Evolutionary conservation across 1,140 invertebrate species (phyloP), one percentile per base, ranked within the genome.

Genomic region (Drosophila sucinea): DNA sequence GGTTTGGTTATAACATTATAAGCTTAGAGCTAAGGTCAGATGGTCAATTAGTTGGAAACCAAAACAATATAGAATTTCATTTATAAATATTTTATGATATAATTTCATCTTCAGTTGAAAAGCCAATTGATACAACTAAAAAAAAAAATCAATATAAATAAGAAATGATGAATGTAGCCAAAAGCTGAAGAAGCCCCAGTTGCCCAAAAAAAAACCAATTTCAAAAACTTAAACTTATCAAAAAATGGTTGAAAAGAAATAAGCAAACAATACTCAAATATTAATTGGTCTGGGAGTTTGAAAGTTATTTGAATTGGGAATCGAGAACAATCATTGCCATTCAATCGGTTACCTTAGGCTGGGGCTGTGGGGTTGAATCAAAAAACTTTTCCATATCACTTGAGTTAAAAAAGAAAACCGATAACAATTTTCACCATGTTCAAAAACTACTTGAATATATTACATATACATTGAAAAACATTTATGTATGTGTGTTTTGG

Each of bases 401-500:
- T 67, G 65, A 70, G 74, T 65, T 60, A 81, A 85, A 77, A 76
- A 68, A 78, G 38, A 44, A 23, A 51, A 63, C 17, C 7, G 27
- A 77, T 87, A 79, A 61, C 83, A 79, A 87, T 86, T 87, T 87
- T 75, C 38, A 60, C 40, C 70, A 56, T 77, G 64, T 69, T 85
- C 67, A 68, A 87, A 66, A 70, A 67, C 67, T 65, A 67, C 83
- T 76, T 79, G 71, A 70, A 70, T 63, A 73, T 67, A 60, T 51
- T 51, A 51, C 25, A 51, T 8, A 27, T 2, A 10, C 25, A 51
- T 6, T 23, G 1, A 44, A 5, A 44, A 3, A 5, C 17, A 25
- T 17, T 7, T 47, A 47, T 23, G 4, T 17, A 47, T 6, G 17
- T 47, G 10, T 25, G 6, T 47, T 55, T 65, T 38, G 51, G 44